A percentile compares a stretch with the other conserved stretches of the same genome.
Evolutionary conservation across 2,888 invertebrate species (phyloP).

Genomic region (Platycnemis pennipes): DNA sequence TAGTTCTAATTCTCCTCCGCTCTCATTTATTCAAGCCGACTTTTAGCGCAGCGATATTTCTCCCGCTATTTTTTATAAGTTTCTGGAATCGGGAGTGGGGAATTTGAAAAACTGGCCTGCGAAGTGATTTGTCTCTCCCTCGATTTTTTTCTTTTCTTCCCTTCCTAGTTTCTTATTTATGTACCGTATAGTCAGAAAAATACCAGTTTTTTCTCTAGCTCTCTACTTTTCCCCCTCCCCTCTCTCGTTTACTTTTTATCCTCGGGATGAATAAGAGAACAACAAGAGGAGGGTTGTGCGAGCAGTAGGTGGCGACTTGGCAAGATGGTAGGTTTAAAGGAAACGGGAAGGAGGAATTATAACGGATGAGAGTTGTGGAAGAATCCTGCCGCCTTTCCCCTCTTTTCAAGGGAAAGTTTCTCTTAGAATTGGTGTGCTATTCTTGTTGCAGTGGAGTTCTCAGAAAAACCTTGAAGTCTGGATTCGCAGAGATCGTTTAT

Average conservation of each 20-base stretch:
- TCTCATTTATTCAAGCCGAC: neutral
- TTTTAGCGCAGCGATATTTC: neutral
- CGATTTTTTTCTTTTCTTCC: neutral
- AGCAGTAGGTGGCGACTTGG: neutral
- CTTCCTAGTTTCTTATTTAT: conserved; percentile 4
- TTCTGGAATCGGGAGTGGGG: neutral
- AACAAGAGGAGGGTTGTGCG: neutral
- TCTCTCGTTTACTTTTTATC: neutral
- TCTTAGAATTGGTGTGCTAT: neutral
- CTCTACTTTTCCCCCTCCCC: neutral
- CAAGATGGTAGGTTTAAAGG: neutral
- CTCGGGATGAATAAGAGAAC: neutral
- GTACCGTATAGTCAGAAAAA: neutral
- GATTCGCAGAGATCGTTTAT: conserved; percentile 10
- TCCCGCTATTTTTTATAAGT: neutral
- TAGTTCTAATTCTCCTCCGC: neutral
- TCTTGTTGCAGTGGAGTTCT: conserved; percentile 23
- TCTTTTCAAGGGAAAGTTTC: conserved; percentile 15
- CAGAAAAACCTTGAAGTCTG: neutral
- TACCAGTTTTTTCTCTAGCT: neutral
- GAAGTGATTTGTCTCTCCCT: conserved; percentile 61
- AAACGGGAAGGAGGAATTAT: neutral
- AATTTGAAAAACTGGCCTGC: neutral
- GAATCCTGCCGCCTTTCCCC: neutral
- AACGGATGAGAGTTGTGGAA: conserved; percentile 38